Percentiles rank a stretch among this genome's conserved stretches.
Conservation (phyloP, 2,797 vertebrate genomes). For the Notoglanidium macrostoma region DNA sequence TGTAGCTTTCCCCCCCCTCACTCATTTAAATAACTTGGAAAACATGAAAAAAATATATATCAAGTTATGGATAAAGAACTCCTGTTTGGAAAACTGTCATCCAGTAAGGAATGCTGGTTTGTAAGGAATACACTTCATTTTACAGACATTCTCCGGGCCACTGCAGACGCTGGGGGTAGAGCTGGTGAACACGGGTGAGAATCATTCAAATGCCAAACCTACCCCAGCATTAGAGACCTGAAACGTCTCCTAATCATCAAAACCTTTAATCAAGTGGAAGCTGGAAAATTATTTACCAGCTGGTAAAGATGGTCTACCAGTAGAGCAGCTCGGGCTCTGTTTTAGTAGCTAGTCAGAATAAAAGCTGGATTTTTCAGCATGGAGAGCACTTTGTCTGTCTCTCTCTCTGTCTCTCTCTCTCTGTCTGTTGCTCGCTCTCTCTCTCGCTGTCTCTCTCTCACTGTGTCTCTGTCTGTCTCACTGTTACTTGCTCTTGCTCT, state of each 20-base stretch:
- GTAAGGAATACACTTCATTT: no score
- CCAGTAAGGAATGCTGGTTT: no score
- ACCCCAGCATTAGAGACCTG: background rate
- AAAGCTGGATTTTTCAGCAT: background rate
- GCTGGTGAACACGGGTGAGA: background rate
- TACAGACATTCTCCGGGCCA: background rate
- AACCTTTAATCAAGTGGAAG: background rate
- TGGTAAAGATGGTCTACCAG: background rate
- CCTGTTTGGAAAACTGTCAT: no score
- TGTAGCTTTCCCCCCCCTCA: no score
- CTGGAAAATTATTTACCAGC: background rate
- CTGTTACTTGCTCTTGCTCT: no score
- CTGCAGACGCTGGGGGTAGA: background rate
- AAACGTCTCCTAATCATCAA: background rate
- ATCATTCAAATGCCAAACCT: background rate
- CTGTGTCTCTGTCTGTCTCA: no score
- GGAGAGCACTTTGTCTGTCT: background rate
- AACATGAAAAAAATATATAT: no score
- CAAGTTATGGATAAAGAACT: no score
- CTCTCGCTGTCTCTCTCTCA: no score
- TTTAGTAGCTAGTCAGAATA: background rate
- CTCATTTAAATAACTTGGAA: no score
- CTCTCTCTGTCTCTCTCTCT: no score
- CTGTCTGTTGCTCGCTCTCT: no score
- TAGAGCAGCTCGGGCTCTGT: background rate